phyloP scores from a whole-genome alignment of 2,888 invertebrate species.

The Aspidapion aeneum region DNA sequence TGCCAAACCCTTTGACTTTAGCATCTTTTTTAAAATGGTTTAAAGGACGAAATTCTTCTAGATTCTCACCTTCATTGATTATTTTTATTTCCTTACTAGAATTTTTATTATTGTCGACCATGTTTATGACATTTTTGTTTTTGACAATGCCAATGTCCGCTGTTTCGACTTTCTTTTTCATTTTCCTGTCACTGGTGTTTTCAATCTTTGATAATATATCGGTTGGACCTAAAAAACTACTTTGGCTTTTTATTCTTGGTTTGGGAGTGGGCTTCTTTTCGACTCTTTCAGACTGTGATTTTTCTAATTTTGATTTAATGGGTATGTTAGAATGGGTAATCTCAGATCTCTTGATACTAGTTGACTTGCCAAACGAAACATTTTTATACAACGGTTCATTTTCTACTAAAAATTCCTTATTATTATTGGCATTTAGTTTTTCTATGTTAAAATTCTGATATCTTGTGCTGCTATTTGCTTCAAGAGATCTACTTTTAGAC shows the following conservation, averaged over 20 bases:
- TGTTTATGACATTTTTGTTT: constrained; percentile 18
- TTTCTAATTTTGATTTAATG: neutral
- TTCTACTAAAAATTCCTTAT: constrained; percentile 4
- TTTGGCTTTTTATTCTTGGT: constrained; percentile 19
- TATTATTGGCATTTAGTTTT: neutral
- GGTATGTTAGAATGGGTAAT: neutral
- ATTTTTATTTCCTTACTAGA: constrained; percentile 23
- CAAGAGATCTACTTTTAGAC: neutral
- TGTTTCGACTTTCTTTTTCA: neutral
- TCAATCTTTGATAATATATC: neutral
- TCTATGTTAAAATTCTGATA: too few species aligned
- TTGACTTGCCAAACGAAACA: constrained; percentile 1
- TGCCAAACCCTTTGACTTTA: constrained; percentile 14
- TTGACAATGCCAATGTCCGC: neutral
- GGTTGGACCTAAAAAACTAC: neutral
- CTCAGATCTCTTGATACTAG: neutral
- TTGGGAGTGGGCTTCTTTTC: constrained; percentile 20
- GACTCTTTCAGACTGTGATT: neutral
- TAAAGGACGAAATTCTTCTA: neutral
- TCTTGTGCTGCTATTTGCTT: neutral
- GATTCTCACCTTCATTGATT: neutral
- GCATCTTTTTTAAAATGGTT: too few species aligned
- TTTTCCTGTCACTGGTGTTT: neutral
- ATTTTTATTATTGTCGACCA: constrained; percentile 28
- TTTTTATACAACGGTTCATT: constrained; percentile 31